Conservation (phyloP, 2,797 vertebrate species). For the Hybognathus amarus region DNA sequence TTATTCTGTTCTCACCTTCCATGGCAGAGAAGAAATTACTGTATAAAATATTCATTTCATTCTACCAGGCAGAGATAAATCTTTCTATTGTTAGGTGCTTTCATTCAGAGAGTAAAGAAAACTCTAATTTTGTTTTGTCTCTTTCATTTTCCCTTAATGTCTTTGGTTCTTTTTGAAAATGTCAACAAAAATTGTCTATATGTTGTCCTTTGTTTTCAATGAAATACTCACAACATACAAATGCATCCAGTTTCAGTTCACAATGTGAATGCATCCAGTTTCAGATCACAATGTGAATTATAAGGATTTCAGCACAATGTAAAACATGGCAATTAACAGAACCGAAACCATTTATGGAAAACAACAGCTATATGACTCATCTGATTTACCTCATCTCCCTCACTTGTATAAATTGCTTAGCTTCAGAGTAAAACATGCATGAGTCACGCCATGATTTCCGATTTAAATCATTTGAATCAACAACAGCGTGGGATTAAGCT, state of each 20-base stretch:
- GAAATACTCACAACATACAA: background rate
- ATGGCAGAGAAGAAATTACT: background rate
- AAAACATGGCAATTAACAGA: background rate
- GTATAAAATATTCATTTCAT: slow-evolving; percentile 23
- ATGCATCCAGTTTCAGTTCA: background rate
- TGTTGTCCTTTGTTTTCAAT: background rate
- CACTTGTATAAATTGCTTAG: background rate
- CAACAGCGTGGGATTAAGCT: background rate
- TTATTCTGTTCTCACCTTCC: background rate
- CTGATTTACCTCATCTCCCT: background rate
- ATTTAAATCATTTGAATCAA: background rate
- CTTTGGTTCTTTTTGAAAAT: background rate
- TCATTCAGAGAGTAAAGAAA: background rate
- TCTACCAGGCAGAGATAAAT: background rate
- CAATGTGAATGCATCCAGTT: no score
- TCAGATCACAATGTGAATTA: background rate
- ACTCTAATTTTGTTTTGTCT: background rate
- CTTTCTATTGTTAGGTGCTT: slow-evolving; percentile 6
- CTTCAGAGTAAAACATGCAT: background rate
- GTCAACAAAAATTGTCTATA: background rate
- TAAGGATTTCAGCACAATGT: background rate
- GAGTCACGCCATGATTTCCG: background rate
- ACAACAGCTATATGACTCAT: slow-evolving; percentile 19
- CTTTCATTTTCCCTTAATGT: background rate
- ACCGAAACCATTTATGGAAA: background rate